Evolutionary conservation across 1,140 invertebrate species (phyloP), one percentile per base, ranked within the genome.

Genomic region (Trachelipus rathkii): DNA sequence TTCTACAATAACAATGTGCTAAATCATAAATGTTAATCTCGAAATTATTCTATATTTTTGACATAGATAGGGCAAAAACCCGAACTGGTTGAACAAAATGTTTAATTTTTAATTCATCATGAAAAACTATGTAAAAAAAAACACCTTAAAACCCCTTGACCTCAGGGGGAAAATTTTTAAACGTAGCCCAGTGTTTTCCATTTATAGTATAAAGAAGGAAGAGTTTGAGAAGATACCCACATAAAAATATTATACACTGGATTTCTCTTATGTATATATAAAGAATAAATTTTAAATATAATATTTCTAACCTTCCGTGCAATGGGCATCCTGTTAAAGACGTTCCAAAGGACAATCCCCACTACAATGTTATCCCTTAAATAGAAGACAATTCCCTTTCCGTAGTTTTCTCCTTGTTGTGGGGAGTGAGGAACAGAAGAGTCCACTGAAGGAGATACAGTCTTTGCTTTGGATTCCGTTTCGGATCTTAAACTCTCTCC

Each of bases 321-420:
- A 72, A 95, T 87, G n/a, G 90, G 88, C 89, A 97, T 94, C 80
- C 93, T 88, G 85, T 94, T 95, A 84, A 95, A 97, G 10, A 98
- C 88, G 87, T 98, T 98, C 95, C 95, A 97, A 50, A 97, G 84
- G 10, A 98, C 86, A 83, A 98, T 92, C 13, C n/a, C 96, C 69
- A 98, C 95, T 71, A 98, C 90, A 74, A n/a, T 89, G 78, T 93
- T 89, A 83, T 95, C 89, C 82, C 90, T 88, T 79, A 95, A 84
- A 86, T 97, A 98, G 85, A 97, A 97, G 81, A 98, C 88, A 21
- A 97, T 90, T 13, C 95, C 95, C 86, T 93, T 94, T 46, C 88
- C 89, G 84, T 91, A 95, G 83, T 95, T 89, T 72, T 90, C 87
- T 19, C 82, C 82, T 24, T 82, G 71, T n/a, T 82, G 44, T 60